phyloP scores from a whole-genome alignment of 2,797 vertebrate genomes.

The Sebastes wilsoni region DNA sequence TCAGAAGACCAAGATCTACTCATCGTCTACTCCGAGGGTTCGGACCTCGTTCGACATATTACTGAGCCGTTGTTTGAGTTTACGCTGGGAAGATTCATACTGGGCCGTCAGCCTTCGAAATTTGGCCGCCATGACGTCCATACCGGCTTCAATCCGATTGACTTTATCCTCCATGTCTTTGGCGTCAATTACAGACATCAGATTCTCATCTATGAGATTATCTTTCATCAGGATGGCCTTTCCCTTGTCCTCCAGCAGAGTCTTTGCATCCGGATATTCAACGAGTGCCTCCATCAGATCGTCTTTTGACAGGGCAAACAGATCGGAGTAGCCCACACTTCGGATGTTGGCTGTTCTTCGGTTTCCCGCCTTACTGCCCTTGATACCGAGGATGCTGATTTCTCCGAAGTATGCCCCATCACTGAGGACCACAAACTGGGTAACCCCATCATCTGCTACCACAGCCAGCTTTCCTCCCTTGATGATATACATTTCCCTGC shows the following conservation, averaged over 20 bases:
- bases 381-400: slow-evolving; percentile 97
- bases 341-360: slow-evolving; percentile 95
- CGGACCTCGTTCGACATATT: slow-evolving; percentile 86
- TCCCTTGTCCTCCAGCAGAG: slow-evolving; percentile 93
- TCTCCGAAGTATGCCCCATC: slow-evolving; percentile 98
- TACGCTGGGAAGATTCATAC: slow-evolving; percentile 84
- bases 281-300: slow-evolving; percentile 95
- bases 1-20: slow-evolving; percentile 14
- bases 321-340: slow-evolving; percentile 95
- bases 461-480: slow-evolving; percentile 95
- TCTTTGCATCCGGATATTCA: slow-evolving; percentile 95
- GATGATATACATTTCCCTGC: slow-evolving; percentile 97
- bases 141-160: slow-evolving; percentile 76
- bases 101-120: slow-evolving; percentile 85
- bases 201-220: slow-evolving; percentile 92
- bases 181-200: slow-evolving; percentile 76
- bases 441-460: slow-evolving; percentile 94
- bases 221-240: slow-evolving; percentile 95
- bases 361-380: slow-evolving; percentile 96
- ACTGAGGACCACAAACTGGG: slow-evolving; percentile 94
- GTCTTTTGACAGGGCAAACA: slow-evolving; percentile 96
- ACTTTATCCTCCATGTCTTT: slow-evolving; percentile 91
- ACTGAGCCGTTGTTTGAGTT: slow-evolving; percentile 89
- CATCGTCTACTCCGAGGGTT: slow-evolving; percentile 49
- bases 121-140: slow-evolving; percentile 86